phyloP scores from a whole-genome alignment of 2,113 vertebrate genomes.

The Rhea pennata region DNA sequence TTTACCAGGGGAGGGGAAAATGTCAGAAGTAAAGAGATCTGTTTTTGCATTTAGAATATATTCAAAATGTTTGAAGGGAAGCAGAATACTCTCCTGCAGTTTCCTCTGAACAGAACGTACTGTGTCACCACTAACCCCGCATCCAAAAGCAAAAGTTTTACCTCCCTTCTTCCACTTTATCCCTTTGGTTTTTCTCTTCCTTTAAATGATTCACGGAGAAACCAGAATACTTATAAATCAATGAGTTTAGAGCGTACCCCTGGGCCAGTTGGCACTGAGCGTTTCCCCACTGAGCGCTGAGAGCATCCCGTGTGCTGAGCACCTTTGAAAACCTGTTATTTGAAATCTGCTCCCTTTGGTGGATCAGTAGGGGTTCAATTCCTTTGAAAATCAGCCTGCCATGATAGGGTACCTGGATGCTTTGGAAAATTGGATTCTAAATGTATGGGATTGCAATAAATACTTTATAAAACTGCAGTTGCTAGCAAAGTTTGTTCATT shows the following conservation, averaged over 20 bases:
- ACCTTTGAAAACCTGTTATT: neutral
- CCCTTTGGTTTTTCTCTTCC: neutral
- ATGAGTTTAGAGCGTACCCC: neutral
- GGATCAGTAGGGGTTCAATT: neutral
- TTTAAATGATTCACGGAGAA: neutral
- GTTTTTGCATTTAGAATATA: conserved; percentile 54
- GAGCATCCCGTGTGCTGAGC: fast-evolving
- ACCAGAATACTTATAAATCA: neutral
- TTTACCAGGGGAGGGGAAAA: neutral
- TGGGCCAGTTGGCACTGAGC: neutral
- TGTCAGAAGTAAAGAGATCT: conserved; percentile 9
- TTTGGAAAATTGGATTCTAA: neutral
- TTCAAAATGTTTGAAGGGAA: conserved; percentile 32
- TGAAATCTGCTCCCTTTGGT: neutral
- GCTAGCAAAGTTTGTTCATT: neutral
- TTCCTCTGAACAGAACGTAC: conserved; percentile 18
- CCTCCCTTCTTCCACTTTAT: neutral
- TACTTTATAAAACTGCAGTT: neutral
- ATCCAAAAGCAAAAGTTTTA: conserved; percentile 26
- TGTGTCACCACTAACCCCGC: neutral
- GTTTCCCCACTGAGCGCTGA: neutral
- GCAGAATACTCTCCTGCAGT: neutral
- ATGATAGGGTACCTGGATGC: neutral
- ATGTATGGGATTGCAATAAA: neutral
- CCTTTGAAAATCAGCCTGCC: neutral